Conservation (phyloP, 2,113 vertebrate genomes). For the Peromyscus californicus region DNA sequence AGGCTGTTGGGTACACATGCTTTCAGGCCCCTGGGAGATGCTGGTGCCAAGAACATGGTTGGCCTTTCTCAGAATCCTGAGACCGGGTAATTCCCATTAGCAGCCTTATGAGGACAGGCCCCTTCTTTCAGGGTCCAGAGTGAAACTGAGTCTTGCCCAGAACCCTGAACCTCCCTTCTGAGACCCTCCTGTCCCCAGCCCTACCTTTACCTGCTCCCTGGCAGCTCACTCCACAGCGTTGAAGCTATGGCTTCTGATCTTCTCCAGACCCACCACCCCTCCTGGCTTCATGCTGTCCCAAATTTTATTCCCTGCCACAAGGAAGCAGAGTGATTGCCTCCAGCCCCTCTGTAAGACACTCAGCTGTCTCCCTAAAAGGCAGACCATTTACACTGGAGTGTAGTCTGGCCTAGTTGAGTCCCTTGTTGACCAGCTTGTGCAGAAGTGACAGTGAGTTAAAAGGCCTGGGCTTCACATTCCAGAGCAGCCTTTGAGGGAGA, state of each 20-base stretch:
- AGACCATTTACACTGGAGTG: background rate
- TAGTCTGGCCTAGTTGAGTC: background rate
- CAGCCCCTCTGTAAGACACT: accelerated
- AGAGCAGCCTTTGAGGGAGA: background rate
- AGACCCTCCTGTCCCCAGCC: no score
- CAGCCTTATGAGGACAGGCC: no score
- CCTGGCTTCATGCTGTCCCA: background rate
- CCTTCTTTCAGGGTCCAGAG: background rate
- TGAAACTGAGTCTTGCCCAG: background rate
- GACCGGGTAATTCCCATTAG: background rate
- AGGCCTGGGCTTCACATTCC: background rate
- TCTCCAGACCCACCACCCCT: background rate
- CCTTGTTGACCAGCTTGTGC: background rate
- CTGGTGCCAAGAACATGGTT: background rate
- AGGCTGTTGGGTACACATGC: constrained; percentile 51
- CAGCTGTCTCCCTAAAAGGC: accelerated
- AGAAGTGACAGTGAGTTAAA: background rate
- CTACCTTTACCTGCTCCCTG: background rate
- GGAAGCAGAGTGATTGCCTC: background rate
- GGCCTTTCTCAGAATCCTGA: constrained; percentile 50
- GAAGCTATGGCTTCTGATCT: background rate
- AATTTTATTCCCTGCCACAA: background rate
- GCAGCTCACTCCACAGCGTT: background rate
- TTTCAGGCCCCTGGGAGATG: constrained; percentile 29
- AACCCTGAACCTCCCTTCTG: background rate